phyloP scores from a whole-genome alignment of 2,113 vertebrate species.

The Scatophagus argus region DNA sequence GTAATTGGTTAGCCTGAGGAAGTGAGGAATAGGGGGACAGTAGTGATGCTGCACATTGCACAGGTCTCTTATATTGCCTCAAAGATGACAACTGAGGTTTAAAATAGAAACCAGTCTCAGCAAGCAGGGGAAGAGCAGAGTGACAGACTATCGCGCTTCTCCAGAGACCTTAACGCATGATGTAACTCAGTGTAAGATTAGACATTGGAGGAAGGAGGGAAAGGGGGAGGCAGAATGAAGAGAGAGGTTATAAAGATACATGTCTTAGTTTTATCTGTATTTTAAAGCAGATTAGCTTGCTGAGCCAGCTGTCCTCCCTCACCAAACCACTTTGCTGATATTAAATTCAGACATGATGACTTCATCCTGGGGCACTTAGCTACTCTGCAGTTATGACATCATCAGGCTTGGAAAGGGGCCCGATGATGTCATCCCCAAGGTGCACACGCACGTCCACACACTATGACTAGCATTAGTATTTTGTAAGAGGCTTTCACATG shows the following conservation, averaged over 20 bases:
- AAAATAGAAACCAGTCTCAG: slow-evolving; percentile 47
- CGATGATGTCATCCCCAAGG: slow-evolving; percentile 60
- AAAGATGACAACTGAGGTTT: slow-evolving; percentile 36
- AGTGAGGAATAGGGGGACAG: neutral
- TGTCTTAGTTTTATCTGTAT: neutral
- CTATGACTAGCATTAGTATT: neutral
- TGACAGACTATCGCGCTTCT: slow-evolving; percentile 34
- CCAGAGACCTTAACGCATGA: slow-evolving; percentile 29
- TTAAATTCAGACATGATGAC: slow-evolving; percentile 69
- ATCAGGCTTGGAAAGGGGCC: slow-evolving; percentile 42
- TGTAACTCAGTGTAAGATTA: slow-evolving; percentile 29
- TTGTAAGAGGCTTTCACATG: slow-evolving; percentile 10
- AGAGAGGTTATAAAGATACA: neutral
- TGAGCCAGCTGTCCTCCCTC: slow-evolving; percentile 42
- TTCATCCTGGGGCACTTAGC: slow-evolving; percentile 62
- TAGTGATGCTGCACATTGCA: neutral
- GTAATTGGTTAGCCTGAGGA: neutral
- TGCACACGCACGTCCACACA: neutral
- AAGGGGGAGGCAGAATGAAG: neutral
- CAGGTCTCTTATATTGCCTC: neutral
- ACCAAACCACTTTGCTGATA: slow-evolving; percentile 69
- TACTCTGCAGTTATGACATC: slow-evolving; percentile 65
- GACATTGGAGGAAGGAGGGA: neutral
- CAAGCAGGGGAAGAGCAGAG: neutral
- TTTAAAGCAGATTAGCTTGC: neutral